These are phyloP conservation scores for Meteorus sp. DNA, from an alignment of 1,140 invertebrate genomes.

Conservation along the genomic window DNA sequence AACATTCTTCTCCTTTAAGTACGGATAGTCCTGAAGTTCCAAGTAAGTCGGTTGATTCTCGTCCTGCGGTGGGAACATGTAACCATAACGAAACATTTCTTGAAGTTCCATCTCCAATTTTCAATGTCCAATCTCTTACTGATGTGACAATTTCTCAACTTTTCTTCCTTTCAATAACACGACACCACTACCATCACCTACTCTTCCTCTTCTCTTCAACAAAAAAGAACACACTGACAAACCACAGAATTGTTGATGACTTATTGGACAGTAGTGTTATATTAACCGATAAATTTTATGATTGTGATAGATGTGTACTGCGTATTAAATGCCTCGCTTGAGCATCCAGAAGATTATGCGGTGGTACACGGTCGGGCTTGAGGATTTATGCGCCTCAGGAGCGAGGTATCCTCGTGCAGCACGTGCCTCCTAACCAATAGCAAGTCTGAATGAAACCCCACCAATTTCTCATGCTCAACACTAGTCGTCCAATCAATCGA, in stretches of 20 bases:
- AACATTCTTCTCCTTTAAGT: constrained; percentile 40
- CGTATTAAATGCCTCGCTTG: constrained; percentile 19
- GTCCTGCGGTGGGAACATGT: constrained; percentile 51
- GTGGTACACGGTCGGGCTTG: constrained; percentile 25
- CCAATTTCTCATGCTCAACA: constrained; percentile 26
- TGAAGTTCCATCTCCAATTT: constrained; percentile 46
- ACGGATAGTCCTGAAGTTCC: constrained; percentile 45
- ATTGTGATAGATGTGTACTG: background rate
- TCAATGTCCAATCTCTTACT: background rate
- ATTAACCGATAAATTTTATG: too few species aligned
- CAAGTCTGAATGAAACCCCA: constrained; percentile 24
- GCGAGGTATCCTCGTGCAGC: constrained; percentile 51
- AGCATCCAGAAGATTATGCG: constrained; percentile 47
- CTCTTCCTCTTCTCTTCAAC: too few species aligned
- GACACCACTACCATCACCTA: too few species aligned
- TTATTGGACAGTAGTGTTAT: too few species aligned
- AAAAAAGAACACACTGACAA: too few species aligned
- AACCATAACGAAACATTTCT: constrained; percentile 56
- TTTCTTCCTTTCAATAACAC: background rate
- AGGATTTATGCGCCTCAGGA: constrained; percentile 54
- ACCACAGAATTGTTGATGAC: too few species aligned
- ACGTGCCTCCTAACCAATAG: constrained; percentile 55
- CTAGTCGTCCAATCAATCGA: constrained; percentile 27
- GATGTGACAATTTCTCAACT: background rate
- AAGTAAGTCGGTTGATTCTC: constrained; percentile 42